Evolutionary conservation across 1,140 invertebrate species (phyloP).

Genomic region (Choristoneura fumiferana): DNA sequence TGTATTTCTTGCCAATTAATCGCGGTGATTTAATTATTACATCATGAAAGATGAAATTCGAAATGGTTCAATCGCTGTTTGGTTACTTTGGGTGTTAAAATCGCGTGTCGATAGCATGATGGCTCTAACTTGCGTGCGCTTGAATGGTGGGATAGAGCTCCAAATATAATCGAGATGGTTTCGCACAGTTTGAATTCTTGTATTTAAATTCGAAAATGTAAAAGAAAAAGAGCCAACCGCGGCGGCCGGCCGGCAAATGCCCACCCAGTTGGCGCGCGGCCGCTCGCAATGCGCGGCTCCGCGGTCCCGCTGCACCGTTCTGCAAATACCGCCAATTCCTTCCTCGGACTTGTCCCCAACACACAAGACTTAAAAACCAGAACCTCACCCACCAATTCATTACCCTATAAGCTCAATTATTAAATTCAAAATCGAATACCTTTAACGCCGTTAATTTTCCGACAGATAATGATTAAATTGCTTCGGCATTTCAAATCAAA

Average conservation of each 20-base stretch:
- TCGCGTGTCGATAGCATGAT: slow-evolving; percentile 40
- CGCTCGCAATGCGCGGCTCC: slow-evolving; percentile 50
- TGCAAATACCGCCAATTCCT: slow-evolving; percentile 76
- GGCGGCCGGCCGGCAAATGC: slow-evolving; percentile 46
- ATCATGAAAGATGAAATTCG: slow-evolving; percentile 33
- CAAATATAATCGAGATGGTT: slow-evolving; percentile 38
- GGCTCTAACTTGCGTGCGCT: slow-evolving; percentile 41
- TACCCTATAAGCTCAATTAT: slow-evolving; percentile 32
- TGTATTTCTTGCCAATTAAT: slow-evolving; percentile 54
- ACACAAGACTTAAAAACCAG: slow-evolving; percentile 46
- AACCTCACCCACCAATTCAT: slow-evolving; percentile 26
- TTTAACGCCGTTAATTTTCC: slow-evolving; percentile 53
- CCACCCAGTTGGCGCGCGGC: slow-evolving; percentile 61
- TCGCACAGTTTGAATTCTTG: slow-evolving; percentile 43
- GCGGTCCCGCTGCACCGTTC: slow-evolving; percentile 56
- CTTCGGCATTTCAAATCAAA: slow-evolving; percentile 77
- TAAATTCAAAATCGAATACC: slow-evolving; percentile 30
- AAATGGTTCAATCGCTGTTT: slow-evolving; percentile 43
- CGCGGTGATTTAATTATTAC: slow-evolving; percentile 53
- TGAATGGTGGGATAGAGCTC: not conserved
- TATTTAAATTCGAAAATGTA: slow-evolving; percentile 62
- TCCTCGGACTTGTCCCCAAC: slow-evolving; percentile 41
- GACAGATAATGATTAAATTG: slow-evolving; percentile 75
- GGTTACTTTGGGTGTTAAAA: slow-evolving; percentile 24
- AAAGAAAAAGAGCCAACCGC: slow-evolving; percentile 57